A percentile compares a stretch with the other conserved stretches of the same genome.
phyloP scores from a whole-genome alignment of 2,113 vertebrate species.

The Marmota flaviventris region DNA sequence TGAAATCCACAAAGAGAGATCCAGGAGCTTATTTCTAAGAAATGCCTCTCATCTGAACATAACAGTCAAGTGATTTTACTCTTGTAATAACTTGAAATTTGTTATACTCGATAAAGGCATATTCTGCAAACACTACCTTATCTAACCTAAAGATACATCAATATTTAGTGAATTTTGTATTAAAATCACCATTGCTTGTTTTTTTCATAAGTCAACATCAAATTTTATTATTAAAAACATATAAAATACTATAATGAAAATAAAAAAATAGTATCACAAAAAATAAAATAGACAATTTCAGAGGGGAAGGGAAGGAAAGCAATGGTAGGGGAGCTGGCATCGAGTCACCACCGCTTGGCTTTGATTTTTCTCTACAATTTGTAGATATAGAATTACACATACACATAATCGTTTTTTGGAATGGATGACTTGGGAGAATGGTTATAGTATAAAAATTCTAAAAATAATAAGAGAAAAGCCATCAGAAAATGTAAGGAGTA shows the following conservation, averaged over 20 bases:
- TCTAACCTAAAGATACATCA: not conserved
- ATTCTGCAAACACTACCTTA: not conserved
- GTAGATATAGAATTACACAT: not conserved
- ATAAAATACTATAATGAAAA: no score
- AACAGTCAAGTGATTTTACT: not conserved
- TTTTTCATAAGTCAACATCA: no score
- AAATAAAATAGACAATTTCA: no score
- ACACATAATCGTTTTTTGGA: not conserved
- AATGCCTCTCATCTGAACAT: not conserved
- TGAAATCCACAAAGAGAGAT: slow-evolving; percentile 7
- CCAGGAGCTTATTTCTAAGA: slow-evolving; percentile 39
- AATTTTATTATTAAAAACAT: no score
- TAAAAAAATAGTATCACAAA: no score
- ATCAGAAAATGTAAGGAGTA: not conserved
- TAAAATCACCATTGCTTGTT: not conserved
- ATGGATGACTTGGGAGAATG: not conserved
- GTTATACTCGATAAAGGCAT: not conserved
- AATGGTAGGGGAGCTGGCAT: no score
- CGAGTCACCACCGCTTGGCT: not conserved
- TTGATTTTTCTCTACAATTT: not conserved
- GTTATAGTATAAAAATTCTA: not conserved
- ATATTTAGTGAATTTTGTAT: not conserved
- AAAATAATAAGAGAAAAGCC: not conserved
- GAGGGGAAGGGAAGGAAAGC: no score
- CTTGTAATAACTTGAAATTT: not conserved